Percentiles rank a stretch among this genome's conserved stretches.
Conservation (phyloP, 1,140 invertebrate genomes). For the Tachypleus tridentatus region DNA sequence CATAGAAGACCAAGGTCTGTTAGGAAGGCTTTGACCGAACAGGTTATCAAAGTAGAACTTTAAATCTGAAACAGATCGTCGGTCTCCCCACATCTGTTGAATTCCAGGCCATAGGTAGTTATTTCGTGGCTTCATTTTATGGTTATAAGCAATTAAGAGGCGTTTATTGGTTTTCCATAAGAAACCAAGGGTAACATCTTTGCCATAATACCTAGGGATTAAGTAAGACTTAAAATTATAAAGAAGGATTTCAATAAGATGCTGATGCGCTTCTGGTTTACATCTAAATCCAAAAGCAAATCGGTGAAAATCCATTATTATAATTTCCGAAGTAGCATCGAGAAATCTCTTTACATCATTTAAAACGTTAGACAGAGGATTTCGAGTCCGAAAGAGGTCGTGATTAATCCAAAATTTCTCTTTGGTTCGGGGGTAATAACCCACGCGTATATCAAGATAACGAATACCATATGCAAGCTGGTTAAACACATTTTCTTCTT, state of each 20-base stretch:
- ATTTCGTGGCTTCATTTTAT: slow-evolving; percentile 22
- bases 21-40: slow-evolving; percentile 23
- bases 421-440: slow-evolving; percentile 34
- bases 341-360: slow-evolving; percentile 33
- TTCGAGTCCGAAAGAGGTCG: slow-evolving; percentile 35
- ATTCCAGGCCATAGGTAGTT: slow-evolving; percentile 36
- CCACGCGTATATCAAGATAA: slow-evolving; percentile 62
- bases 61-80: slow-evolving; percentile 36
- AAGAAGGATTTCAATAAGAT: slow-evolving; percentile 37
- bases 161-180: slow-evolving; percentile 41
- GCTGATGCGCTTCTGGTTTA: slow-evolving; percentile 34
- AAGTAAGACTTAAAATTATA: slow-evolving; percentile 37
- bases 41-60: slow-evolving; percentile 33
- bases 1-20: slow-evolving; percentile 57
- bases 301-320: slow-evolving; percentile 55
- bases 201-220: slow-evolving; percentile 34
- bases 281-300: slow-evolving; percentile 33
- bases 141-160: slow-evolving; percentile 44
- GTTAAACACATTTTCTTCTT: slow-evolving; percentile 62
- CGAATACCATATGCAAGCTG: slow-evolving; percentile 61
- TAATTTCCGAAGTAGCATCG: slow-evolving; percentile 43
- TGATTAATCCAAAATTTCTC: slow-evolving; percentile 48
- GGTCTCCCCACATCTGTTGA: slow-evolving; percentile 47
- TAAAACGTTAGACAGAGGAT: slow-evolving; percentile 17
- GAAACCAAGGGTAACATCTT: slow-evolving; percentile 35